Evolutionary conservation across 2,888 invertebrate species (phyloP).

Genomic region (Eupsilia transversa): DNA sequence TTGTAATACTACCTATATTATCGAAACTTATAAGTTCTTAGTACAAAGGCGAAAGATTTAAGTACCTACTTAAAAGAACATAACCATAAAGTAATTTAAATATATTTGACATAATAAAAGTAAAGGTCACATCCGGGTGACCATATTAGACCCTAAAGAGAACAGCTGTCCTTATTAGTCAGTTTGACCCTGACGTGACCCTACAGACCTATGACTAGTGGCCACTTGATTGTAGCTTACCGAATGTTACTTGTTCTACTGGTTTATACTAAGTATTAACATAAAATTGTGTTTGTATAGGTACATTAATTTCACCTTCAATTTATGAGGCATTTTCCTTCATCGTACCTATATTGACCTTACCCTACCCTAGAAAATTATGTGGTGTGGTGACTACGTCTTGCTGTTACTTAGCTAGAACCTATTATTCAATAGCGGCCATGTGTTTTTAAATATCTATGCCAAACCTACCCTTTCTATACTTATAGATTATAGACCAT

Average conservation of each 20-base stretch:
- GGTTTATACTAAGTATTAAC: slow-evolving; percentile 22
- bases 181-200: slow-evolving; percentile 63
- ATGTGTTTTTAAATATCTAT: too few relatives aligned
- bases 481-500: too few relatives aligned
- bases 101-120: slow-evolving; percentile 53
- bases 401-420: too few relatives aligned
- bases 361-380: not conserved
- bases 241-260: slow-evolving; percentile 28
- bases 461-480: too few relatives aligned
- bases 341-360: too few relatives aligned
- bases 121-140: slow-evolving; percentile 62
- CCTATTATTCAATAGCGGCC: not conserved
- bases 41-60: not conserved
- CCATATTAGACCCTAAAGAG: slow-evolving; percentile 68
- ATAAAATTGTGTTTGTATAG: not conserved
- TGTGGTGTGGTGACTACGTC: not conserved
- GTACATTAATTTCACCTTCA: not conserved
- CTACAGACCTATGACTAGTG: slow-evolving; percentile 59
- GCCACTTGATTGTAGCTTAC: slow-evolving; percentile 33
- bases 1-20: not conserved
- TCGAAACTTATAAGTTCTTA: not conserved
- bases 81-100: slow-evolving; percentile 41
- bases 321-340: not conserved
- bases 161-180: slow-evolving; percentile 66
- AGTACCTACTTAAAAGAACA: slow-evolving; percentile 8